These are phyloP conservation scores for Zygogramma bicolorata DNA, from an alignment of 2,888 invertebrate genomes.

Conservation along the genomic window DNA sequence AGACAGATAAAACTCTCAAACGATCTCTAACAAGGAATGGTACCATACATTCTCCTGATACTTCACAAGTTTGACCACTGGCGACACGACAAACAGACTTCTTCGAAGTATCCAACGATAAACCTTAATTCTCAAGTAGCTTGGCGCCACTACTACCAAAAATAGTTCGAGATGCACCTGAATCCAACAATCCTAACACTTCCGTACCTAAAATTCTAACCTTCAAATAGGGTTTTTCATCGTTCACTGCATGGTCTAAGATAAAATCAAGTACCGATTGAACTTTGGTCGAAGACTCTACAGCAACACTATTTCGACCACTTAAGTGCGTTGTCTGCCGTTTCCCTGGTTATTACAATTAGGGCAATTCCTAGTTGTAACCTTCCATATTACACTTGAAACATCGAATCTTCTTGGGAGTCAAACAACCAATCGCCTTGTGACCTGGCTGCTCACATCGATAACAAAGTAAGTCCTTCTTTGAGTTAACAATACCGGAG, in stretches of 20 bases:
- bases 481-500: neutral
- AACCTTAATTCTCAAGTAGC: neutral
- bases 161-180: conserved; percentile 4
- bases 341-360: conserved; percentile 20
- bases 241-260: conserved; percentile 11
- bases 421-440: neutral
- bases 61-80: too few species aligned
- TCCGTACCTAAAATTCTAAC: neutral
- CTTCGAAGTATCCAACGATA: neutral
- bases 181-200: conserved; percentile 19
- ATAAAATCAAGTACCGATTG: conserved; percentile 16
- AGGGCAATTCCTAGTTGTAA: conserved; percentile 13
- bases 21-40: too few species aligned
- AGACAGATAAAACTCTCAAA: too few species aligned
- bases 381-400: conserved; percentile 17
- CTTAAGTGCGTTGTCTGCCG: conserved; percentile 1
- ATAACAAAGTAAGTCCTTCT: neutral
- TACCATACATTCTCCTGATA: too few species aligned
- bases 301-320: neutral
- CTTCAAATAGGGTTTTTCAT: conserved; percentile 17
- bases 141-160: neutral
- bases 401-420: neutral
- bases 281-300: neutral
- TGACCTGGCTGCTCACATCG: conserved; percentile 12
- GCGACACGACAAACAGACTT: too few species aligned